Evolutionary conservation across 2,113 vertebrate genomes (phyloP), one percentile per base, ranked within the genome.

Genomic region (Microcebus ravelobensis): DNA sequence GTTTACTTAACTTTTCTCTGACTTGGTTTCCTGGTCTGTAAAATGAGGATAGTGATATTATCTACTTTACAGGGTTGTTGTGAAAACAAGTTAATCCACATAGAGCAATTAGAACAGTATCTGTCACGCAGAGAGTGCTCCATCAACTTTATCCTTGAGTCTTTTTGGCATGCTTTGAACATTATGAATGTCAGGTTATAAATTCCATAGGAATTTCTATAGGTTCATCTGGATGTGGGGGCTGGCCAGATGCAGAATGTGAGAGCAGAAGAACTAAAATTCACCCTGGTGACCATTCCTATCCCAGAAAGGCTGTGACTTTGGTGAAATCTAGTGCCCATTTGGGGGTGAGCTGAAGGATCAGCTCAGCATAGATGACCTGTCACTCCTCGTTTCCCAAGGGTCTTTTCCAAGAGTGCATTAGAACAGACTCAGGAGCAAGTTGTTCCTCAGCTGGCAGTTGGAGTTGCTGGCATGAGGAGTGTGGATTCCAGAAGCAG

Each of bases 401-500:
- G 42, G 52, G 8, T 14, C 21, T 74, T 85, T 92, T 71, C 34
- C 68, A 84, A 67, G 80, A 84, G 93, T 71, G 27, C 3, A 11
- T 50, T 65, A 80, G 67, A 86, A 70, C 23, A 59, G 36, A 13
- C 84, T 57, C 55, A 61, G 79, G 77, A 55, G 68, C 55, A 70
- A 91, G 79, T 71, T 52, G 27, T 86, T 76, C 79, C 80, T 91
- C 21, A n/a, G 31, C 74, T 84, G 59, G 42, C 93, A 96, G 82
- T 74, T 85, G 86, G 52, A 94, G 94, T 76, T 96, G 27, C 96
- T 97, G 97, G 97, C 97, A 96, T 87, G 36, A 88, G 27, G 68
- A 93, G 20, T 74, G 67, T 61, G 55, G 95, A 97, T 97, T 97
- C 94, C 97, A 89, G 95, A 74, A 90, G 88, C 87, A 97, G 86